These are phyloP conservation scores for Zoanthus solanderi DNA, from an alignment of 92 coral and sea anemone species.

Conservation along the genomic window DNA sequence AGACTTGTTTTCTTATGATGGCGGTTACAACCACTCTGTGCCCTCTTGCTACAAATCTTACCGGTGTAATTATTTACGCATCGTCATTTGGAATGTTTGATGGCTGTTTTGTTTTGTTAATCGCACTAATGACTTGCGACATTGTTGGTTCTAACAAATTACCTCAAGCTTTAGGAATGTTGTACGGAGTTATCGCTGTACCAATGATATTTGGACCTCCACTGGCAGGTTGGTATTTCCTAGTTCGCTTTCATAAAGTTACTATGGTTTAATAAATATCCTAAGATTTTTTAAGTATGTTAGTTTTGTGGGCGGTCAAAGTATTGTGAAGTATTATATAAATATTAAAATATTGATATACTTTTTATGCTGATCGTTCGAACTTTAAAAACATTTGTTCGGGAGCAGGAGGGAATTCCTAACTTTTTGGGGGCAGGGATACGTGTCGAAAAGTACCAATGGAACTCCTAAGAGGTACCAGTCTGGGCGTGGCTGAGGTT, in stretches of 20 bases:
- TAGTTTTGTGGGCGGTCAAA: no score
- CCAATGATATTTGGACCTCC: constrained; percentile 96
- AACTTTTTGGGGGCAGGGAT: no score
- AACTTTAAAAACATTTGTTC: no score
- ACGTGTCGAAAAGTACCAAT: no score
- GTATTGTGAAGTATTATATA: no score
- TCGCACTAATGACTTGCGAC: constrained; percentile 88
- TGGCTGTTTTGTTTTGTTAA: constrained; percentile 88
- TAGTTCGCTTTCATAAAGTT: neutral
- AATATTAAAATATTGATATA: no score
- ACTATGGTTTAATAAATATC: neutral
- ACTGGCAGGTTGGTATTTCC: constrained; percentile 76
- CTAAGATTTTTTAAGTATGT: no score
- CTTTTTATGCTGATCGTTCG: no score
- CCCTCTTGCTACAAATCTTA: constrained; percentile 81
- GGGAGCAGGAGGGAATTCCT: no score
- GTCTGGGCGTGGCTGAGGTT: no score
- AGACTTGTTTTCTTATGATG: constrained; percentile 90
- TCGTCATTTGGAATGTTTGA: constrained; percentile 83
- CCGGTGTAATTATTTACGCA: constrained; percentile 84
- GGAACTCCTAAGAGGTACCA: no score
- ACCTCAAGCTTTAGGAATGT: constrained; percentile 80
- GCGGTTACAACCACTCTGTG: constrained; percentile 85
- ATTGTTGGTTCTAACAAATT: constrained; percentile 79
- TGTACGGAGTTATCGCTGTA: constrained; percentile 84